Evolutionary conservation across 1,140 invertebrate genomes (phyloP).

Genomic region (Periplaneta americana): DNA sequence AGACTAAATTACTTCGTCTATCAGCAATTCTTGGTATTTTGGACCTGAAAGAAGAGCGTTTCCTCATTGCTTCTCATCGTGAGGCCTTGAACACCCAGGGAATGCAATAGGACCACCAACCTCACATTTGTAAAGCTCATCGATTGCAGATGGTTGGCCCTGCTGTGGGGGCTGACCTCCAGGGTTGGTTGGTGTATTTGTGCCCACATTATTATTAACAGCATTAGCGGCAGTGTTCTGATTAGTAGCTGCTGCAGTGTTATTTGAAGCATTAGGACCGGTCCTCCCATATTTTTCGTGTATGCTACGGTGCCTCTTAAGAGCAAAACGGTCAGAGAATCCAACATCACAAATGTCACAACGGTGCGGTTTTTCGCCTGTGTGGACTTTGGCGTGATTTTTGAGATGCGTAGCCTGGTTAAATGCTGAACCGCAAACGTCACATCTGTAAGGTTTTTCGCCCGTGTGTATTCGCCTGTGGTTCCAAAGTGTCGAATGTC

Average conservation of each 20-base stretch:
- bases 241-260: constrained; percentile 27
- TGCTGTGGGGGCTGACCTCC: constrained; percentile 17
- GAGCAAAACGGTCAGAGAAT: constrained; percentile 74
- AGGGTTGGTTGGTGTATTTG: constrained; percentile 31
- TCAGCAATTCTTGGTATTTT: constrained; percentile 7
- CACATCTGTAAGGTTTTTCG: constrained; percentile 82
- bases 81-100: constrained; percentile 32
- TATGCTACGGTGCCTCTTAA: constrained; percentile 70
- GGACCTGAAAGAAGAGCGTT: background rate
- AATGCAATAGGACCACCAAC: constrained; percentile 36
- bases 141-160: constrained; percentile 30
- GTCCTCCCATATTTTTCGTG: constrained; percentile 69
- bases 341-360: constrained; percentile 85
- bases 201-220: constrained; percentile 16
- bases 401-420: constrained; percentile 84
- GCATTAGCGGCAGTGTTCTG: constrained; percentile 9
- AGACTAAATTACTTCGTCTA: background rate
- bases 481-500: constrained; percentile 83
- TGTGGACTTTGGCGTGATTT: constrained; percentile 66
- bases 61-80: constrained; percentile 18
- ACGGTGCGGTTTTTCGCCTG: constrained; percentile 36
- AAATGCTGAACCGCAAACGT: constrained; percentile 76
- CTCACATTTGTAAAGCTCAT: constrained; percentile 47
- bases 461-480: constrained; percentile 93
- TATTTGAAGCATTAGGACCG: constrained; percentile 37